phyloP scores from a whole-genome alignment of 2,797 vertebrate genomes.

The Anguilla obscura region DNA sequence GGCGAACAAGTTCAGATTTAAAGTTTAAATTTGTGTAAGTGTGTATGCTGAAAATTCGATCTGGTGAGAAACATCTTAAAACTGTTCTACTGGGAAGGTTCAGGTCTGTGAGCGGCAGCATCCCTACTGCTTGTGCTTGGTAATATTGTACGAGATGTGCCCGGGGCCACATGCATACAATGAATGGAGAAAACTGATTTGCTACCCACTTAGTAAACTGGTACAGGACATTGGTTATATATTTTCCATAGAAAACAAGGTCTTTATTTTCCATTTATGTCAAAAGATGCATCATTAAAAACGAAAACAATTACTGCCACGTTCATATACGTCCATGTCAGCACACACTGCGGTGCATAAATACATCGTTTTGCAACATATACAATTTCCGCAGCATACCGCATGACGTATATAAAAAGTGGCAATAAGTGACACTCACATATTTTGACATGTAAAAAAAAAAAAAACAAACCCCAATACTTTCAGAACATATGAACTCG shows the following conservation, averaged over 20 bases:
- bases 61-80: neutral
- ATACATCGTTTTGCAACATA: neutral
- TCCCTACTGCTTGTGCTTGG: neutral
- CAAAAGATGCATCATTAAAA: neutral
- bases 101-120: neutral
- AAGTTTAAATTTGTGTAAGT: neutral
- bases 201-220: neutral
- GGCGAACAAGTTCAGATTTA: too few species aligned
- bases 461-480: neutral
- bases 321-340: neutral
- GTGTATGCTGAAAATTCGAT: neutral
- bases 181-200: neutral
- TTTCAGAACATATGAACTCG: neutral
- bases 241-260: neutral
- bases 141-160: neutral
- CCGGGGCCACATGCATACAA: neutral
- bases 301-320: neutral
- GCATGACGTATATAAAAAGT: neutral
- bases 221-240: neutral
- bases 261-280: conserved; percentile 4
- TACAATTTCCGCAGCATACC: neutral
- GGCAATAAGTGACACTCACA: neutral
- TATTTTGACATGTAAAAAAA: neutral
- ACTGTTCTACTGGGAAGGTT: neutral
- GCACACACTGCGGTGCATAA: neutral